Base-by-base conservation (phyloP, 2,113 vertebrate genomes). In the Fregata magnificens region DNA sequence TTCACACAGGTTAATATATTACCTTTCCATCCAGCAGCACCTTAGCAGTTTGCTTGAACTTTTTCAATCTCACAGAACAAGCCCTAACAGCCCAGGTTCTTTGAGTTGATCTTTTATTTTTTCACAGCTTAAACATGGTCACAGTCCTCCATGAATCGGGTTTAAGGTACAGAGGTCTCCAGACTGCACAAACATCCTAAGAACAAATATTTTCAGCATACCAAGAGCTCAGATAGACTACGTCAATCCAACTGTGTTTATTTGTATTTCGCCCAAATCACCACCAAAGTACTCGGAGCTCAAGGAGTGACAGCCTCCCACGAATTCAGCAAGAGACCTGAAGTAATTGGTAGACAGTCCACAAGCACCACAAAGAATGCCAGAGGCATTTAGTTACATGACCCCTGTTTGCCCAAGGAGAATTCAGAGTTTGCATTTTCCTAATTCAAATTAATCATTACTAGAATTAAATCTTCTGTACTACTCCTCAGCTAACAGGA, bases 151-250 rank as follows among this genome's bases (percentile, higher is more conserved):
- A 45, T 21, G 2, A 95, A 93, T 24, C 10, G 0, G 26, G 56
- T 80, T 92, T 79, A 94, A 95, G 89, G 89, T 72, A 89, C 86
- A 61, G 84, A 85, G 81, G 66, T 72, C 93, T 95, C 77, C 78
- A 94, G 81, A 82, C 86, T 87, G 86, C 91, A 94, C 86, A 97
- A 96, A 94, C 70, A 97, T 91, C 58, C 94, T 15, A 53, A 95
- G 94, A 96, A 95, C 93, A 96, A 96, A 95, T 62, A 95, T 95
- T 96, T 95, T 58, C 86, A 93, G 95, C 95, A 96, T 97, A 91
- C 96, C 95, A 91, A 95, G 91, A 65, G 66, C 94, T 93, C 91
- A 89, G 91, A 95, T 77, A 93, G 8, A 16, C 89, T 73, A 65
- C 62, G 88, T 89, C 84, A 85, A 85, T 82, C 93, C 89, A 71